Evolutionary conservation across 2,888 invertebrate species (phyloP), one percentile per base, ranked within the genome.

Genomic region (Amphipoea lucens): DNA sequence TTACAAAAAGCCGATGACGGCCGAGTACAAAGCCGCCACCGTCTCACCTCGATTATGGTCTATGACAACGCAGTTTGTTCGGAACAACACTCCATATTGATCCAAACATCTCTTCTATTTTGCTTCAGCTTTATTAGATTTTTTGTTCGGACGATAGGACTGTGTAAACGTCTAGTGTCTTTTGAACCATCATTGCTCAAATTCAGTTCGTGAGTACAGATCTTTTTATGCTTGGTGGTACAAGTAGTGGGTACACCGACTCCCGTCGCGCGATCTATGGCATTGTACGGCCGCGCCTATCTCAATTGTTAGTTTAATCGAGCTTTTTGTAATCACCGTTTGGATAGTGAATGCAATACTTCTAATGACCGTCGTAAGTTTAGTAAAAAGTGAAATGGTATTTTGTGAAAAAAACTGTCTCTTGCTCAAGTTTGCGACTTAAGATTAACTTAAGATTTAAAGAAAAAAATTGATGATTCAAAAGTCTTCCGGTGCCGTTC

Each of bases 61-160:
- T 96, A 96, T 97, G 97, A 96, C 97, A 95, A 95, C 94, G 97
- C 97, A 95, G 93, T 96, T 96, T 96, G 93, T 91, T 92, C 90
- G 88, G 94, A 94, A 95, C 95, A 95, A 95, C 96, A 94, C 96
- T 93, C 96, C 96, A 97, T 97, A 97, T 96, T 96, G 96, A 96
- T 96, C 96, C 96, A 95, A 95, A 95, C 95, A 94, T 94, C 94
- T 95, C 92, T 81, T 96, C 93, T 95, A 95, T 96, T 96, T 96
- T 94, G 94, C 85, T 93, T 94, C 92, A 92, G 93, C 95, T 94
- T 95, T 96, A 96, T 96, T 96, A 94, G 92, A 95, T 96, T 96
- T 96, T 96, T 96, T 96, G 92, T 92, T 87, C 79, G 74, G 72
- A 67, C 84, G 86, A 92, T 91, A 90, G 90, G 90, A 91, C 88